These are phyloP conservation scores for Bergia puertoricense DNA, from an alignment of 92 coral and sea anemone genomes.

Conservation along the genomic window DNA sequence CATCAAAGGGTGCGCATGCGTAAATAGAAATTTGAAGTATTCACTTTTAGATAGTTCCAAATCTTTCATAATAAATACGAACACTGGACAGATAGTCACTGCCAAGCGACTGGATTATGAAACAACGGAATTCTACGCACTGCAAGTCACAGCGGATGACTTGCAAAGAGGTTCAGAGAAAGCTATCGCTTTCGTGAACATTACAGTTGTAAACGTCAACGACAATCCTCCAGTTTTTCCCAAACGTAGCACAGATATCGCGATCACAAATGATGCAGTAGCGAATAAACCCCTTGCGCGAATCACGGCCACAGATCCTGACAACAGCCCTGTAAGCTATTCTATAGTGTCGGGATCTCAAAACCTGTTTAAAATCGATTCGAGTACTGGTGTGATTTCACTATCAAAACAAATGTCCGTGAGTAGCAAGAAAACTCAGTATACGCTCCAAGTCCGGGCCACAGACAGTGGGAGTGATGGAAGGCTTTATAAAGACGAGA, in stretches of 20 bases:
- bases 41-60: conserved; percentile 52
- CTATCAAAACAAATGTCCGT: conserved; percentile 42
- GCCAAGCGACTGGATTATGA: conserved; percentile 68
- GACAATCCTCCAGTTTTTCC: conserved; percentile 77
- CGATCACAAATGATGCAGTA: conserved; percentile 67
- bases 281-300: conserved; percentile 64
- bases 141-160: conserved; percentile 63
- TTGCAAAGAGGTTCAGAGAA: conserved; percentile 32
- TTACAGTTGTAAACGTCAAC: conserved; percentile 61
- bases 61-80: conserved; percentile 55
- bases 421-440: conserved; percentile 40
- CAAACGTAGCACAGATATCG: conserved; percentile 45
- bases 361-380: conserved; percentile 58
- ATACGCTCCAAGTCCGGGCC: conserved; percentile 70
- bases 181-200: conserved; percentile 69
- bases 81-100: conserved; percentile 76
- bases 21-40: conserved; percentile 65
- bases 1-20: conserved; percentile 65
- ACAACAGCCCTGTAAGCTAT: conserved; percentile 52
- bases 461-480: conserved; percentile 48
- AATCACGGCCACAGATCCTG: conserved; percentile 68
- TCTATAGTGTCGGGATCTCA: conserved; percentile 49
- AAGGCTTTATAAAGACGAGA: conserved; percentile 21
- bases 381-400: conserved; percentile 64
- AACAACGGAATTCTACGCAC: conserved; percentile 43